A percentile compares a stretch with the other conserved stretches of the same genome.
Conservation (phyloP, 2,113 vertebrate species). For the Corynorhinus townsendii region DNA sequence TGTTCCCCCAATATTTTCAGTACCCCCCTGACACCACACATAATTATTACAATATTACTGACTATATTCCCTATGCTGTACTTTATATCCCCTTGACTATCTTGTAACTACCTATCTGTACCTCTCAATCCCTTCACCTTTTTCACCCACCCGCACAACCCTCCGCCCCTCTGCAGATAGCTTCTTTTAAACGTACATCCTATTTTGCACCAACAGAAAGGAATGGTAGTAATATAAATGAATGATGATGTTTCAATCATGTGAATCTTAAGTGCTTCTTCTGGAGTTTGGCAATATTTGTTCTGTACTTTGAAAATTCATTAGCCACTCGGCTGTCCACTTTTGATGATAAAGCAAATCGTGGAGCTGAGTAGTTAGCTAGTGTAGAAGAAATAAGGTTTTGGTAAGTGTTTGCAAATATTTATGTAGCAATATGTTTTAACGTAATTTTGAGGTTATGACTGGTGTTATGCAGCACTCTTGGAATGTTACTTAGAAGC, state of each 20-base stretch:
- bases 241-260: background rate
- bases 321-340: background rate
- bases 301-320: background rate
- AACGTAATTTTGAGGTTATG: background rate
- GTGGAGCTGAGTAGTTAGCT: background rate
- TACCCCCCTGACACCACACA: background rate
- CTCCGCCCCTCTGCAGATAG: background rate
- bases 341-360: constrained; percentile 15
- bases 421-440: background rate
- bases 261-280: background rate
- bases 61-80: background rate
- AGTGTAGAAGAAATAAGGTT: background rate
- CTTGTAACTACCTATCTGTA: background rate
- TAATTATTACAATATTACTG: background rate
- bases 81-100: background rate
- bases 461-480: background rate
- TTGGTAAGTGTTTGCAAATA: background rate
- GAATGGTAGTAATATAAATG: background rate
- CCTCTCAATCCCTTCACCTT: background rate
- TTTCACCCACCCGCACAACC: background rate
- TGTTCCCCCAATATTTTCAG: background rate
- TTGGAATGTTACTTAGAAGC: constrained; percentile 1
- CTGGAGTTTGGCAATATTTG: background rate
- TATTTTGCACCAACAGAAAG: background rate
- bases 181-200: background rate